Percentiles rank a stretch among this genome's conserved stretches.
These are phyloP conservation scores for Temnothorax unifasciatus DNA, from an alignment of 2,888 invertebrate species.

Conservation along the genomic window DNA sequence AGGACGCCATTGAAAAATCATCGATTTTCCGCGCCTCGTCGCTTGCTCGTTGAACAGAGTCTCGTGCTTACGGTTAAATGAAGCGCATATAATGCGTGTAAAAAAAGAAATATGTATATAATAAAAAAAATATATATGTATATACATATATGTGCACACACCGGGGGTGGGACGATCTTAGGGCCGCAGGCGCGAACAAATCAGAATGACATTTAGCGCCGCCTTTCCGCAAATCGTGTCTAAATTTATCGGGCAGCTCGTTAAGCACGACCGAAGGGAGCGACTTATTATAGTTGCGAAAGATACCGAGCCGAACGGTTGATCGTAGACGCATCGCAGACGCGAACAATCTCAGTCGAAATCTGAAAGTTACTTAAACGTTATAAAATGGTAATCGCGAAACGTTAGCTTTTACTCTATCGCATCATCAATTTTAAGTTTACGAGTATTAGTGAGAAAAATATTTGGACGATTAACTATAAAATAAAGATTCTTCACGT, in stretches of 20 bases:
- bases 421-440: background rate
- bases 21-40: constrained; percentile 72
- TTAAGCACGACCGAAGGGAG: constrained; percentile 43
- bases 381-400: background rate
- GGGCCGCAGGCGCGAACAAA: constrained; percentile 55
- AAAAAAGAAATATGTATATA: constrained; percentile 37
- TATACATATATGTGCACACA: background rate
- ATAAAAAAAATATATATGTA: background rate
- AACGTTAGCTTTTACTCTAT: background rate
- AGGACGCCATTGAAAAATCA: constrained; percentile 67
- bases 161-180: constrained; percentile 38
- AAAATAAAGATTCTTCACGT: background rate
- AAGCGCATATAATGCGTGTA: constrained; percentile 67
- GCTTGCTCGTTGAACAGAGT: constrained; percentile 72
- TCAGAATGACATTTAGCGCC: constrained; percentile 56
- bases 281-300: constrained; percentile 51
- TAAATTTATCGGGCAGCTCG: constrained; percentile 43
- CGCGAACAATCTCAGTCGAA: constrained; percentile 5
- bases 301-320: constrained; percentile 52
- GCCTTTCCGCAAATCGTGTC: constrained; percentile 42
- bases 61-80: constrained; percentile 71
- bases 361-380: background rate
- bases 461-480: background rate
- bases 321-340: background rate
- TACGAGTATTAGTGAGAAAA: background rate